phyloP scores from a whole-genome alignment of 1,140 invertebrate species.

The Dinothrombium tinctorium region DNA sequence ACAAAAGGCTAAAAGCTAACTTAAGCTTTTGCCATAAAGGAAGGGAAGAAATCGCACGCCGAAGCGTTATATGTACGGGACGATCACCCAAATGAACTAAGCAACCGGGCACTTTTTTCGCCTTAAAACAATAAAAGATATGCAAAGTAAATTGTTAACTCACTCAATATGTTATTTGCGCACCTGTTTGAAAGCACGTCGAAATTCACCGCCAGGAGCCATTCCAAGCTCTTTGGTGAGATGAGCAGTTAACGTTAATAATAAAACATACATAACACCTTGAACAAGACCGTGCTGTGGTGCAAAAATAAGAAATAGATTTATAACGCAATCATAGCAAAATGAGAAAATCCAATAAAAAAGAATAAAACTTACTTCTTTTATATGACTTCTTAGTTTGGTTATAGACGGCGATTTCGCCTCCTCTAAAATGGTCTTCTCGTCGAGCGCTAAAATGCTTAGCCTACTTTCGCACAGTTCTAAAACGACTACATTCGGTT shows the following conservation, averaged over 20 bases:
- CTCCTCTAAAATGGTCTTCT: slow-evolving; percentile 64
- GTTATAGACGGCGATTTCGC: slow-evolving; percentile 56
- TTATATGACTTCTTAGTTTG: slow-evolving; percentile 23
- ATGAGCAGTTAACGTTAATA: slow-evolving; percentile 73
- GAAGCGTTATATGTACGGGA: slow-evolving; percentile 66
- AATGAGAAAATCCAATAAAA: slow-evolving; percentile 4
- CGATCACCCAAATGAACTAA: slow-evolving; percentile 66
- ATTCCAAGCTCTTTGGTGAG: slow-evolving; percentile 80
- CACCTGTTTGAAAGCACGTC: slow-evolving; percentile 67
- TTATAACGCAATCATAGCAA: slow-evolving; percentile 5
- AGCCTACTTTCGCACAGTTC: slow-evolving; percentile 70
- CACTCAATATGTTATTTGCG: not conserved
- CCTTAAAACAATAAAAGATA: slow-evolving; percentile 26
- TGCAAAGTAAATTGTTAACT: slow-evolving; percentile 1
- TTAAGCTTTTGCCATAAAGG: slow-evolving; percentile 67
- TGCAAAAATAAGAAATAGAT: slow-evolving; percentile 8
- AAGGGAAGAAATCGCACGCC: slow-evolving; percentile 51
- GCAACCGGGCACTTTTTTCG: slow-evolving; percentile 53
- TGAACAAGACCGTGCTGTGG: slow-evolving; percentile 38
- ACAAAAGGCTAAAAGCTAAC: slow-evolving; percentile 54
- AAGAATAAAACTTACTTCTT: slow-evolving; percentile 10
- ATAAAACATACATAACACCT: slow-evolving; percentile 66
- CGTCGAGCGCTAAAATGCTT: slow-evolving; percentile 69
- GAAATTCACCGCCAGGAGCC: slow-evolving; percentile 92
- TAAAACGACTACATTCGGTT: slow-evolving; percentile 77